Percentiles rank a stretch among this genome's conserved stretches.
phyloP scores from a whole-genome alignment of 2,113 vertebrate species.

The Ceyx melanurus region DNA sequence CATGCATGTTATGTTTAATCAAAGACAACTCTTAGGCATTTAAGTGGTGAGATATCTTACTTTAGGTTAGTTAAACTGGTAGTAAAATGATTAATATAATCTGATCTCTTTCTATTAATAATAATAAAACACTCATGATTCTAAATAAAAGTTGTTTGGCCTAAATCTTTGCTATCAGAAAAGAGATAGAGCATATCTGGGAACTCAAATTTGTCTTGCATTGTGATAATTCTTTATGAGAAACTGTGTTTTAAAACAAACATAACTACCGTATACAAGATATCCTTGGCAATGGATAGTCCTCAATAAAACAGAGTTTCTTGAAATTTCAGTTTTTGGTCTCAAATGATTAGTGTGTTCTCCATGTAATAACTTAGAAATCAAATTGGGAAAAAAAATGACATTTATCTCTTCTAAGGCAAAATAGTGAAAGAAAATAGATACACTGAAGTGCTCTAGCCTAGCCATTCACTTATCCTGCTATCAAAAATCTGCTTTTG shows the following conservation, averaged over 20 bases:
- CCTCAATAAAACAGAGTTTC: constrained; percentile 76
- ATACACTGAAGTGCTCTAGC: constrained; percentile 40
- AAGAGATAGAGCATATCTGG: constrained; percentile 65
- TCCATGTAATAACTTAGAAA: constrained; percentile 69
- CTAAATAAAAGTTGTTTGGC: constrained; percentile 70
- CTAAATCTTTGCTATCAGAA: constrained; percentile 72
- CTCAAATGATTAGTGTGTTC: constrained; percentile 74
- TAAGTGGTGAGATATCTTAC: constrained; percentile 72
- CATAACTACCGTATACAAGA: constrained; percentile 53
- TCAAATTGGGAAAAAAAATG: constrained; percentile 65
- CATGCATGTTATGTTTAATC: constrained; percentile 73
- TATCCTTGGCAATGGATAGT: constrained; percentile 75
- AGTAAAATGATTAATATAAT: constrained; percentile 67
- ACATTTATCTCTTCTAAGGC: constrained; percentile 68
- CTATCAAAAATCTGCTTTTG: constrained; percentile 45
- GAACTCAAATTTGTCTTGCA: constrained; percentile 70
- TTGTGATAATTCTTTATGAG: constrained; percentile 72
- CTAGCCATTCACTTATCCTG: constrained; percentile 64
- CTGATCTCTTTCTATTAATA: constrained; percentile 71
- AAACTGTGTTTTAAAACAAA: constrained; percentile 75
- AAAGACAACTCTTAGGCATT: constrained; percentile 69
- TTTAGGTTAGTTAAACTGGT: constrained; percentile 70
- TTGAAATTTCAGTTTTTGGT: constrained; percentile 71
- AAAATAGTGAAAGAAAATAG: constrained; percentile 32
- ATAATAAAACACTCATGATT: constrained; percentile 65